Evolutionary conservation across 2,888 invertebrate species (phyloP).

Genomic region (Drosophila engyochracea): DNA sequence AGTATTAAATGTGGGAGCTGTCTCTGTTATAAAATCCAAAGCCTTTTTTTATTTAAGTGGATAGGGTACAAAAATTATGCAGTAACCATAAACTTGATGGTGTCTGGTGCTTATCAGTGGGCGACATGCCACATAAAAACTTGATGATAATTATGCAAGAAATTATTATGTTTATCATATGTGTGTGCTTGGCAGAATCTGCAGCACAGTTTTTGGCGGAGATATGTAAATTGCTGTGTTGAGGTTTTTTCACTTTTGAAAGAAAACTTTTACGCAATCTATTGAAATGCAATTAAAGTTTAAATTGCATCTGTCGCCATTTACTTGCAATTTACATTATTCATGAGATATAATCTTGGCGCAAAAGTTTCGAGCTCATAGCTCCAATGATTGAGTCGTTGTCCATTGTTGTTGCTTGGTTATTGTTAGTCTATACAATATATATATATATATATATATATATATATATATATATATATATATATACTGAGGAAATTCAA

Average conservation of each 20-base stretch:
- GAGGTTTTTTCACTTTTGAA: constrained; percentile 12
- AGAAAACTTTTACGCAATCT: constrained; percentile 26
- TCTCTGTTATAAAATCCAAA: not conserved
- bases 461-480: too few species aligned
- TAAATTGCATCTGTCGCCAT: constrained; percentile 59
- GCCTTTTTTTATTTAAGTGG: not conserved
- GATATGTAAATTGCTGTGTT: constrained; percentile 8
- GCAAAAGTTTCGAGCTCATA: constrained; percentile 26
- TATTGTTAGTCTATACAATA: too few species aligned
- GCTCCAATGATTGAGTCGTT: constrained; percentile 47
- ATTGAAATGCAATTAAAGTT: constrained; percentile 74
- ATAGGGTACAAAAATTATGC: constrained; percentile 7
- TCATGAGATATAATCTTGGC: constrained; percentile 50
- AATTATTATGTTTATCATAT: constrained; percentile 37
- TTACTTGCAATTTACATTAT: constrained; percentile 58
- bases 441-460: not conserved
- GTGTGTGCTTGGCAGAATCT: constrained; percentile 15
- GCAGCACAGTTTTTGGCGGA: constrained; percentile 24
- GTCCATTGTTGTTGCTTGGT: constrained; percentile 17
- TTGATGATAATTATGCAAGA: constrained; percentile 34
- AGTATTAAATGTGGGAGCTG: not conserved
- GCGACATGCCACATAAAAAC: constrained; percentile 26
- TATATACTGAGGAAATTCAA: constrained; percentile 6
- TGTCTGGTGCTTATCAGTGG: constrained; percentile 34
- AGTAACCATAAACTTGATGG: constrained; percentile 16